A percentile compares a stretch with the other conserved stretches of the same genome.
Evolutionary conservation across 2,797 vertebrate genomes (phyloP).

Genomic region (Bovichtus diacanthus): DNA sequence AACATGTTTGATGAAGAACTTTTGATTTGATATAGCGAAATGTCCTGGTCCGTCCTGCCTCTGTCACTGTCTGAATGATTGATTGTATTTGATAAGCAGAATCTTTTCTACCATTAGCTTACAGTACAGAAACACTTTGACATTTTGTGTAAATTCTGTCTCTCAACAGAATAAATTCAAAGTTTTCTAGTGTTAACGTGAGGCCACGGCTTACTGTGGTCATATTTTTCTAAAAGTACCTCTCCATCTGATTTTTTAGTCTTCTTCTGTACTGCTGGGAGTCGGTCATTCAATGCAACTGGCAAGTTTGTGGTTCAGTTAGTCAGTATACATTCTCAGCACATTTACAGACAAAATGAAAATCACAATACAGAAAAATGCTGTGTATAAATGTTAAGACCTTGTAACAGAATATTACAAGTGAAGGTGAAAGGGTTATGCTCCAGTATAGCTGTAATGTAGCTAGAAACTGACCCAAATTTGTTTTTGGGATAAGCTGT

Average conservation of each 20-base stretch:
- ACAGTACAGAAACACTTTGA: conserved; percentile 12
- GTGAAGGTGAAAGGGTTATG: background rate
- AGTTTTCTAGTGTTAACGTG: conserved; percentile 13
- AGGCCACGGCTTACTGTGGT: background rate
- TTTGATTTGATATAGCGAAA: conserved; percentile 44
- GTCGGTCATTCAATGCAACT: conserved; percentile 5
- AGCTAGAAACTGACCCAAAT: background rate
- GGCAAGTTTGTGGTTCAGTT: background rate
- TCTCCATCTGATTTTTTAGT: background rate
- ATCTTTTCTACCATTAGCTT: conserved; percentile 41
- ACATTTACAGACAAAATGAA: background rate
- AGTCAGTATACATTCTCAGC: background rate
- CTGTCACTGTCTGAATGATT: conserved; percentile 33
- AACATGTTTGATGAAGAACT: conserved; percentile 30
- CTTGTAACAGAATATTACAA: background rate
- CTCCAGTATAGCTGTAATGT: background rate
- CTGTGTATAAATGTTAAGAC: background rate
- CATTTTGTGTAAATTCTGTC: conserved; percentile 21
- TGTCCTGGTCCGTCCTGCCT: conserved; percentile 19
- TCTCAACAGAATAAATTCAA: conserved; percentile 22
- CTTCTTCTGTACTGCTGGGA: conserved; percentile 5
- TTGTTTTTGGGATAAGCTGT: background rate
- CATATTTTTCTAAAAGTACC: background rate
- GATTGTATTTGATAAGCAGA: conserved; percentile 30
- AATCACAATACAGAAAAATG: conserved; percentile 1